Percentiles rank a stretch among this genome's conserved stretches.
phyloP scores from a whole-genome alignment of 2,113 vertebrate species.

The Acanthochromis polyacanthus region DNA sequence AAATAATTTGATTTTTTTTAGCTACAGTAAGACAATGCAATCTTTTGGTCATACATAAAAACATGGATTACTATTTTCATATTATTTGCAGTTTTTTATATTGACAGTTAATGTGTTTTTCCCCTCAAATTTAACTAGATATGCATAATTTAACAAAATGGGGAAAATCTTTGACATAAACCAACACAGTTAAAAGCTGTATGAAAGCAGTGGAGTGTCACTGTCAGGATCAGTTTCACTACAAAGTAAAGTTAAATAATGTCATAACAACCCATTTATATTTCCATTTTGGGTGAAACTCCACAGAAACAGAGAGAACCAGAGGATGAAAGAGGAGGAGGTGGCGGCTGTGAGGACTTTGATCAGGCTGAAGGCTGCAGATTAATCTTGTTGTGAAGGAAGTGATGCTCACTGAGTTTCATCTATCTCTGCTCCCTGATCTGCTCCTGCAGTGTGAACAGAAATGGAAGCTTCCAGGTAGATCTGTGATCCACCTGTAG shows the following conservation, averaged over 20 bases:
- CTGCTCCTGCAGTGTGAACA: conserved; percentile 8
- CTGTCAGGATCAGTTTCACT: conserved; percentile 14
- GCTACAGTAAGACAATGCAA: too few species aligned
- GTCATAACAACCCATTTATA: conserved; percentile 32
- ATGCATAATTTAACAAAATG: too few species aligned
- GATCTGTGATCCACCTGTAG: conserved; percentile 23
- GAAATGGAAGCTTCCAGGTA: conserved; percentile 54
- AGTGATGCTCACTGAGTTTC: conserved; percentile 50
- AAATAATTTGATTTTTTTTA: too few species aligned
- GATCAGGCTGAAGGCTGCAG: conserved; percentile 68
- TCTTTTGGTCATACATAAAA: too few species aligned
- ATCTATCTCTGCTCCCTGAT: conserved; percentile 64
- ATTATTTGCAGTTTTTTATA: too few species aligned
- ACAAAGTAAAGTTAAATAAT: background rate
- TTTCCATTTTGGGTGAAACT: conserved; percentile 39
- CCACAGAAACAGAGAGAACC: conserved; percentile 1
- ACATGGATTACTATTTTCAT: too few species aligned
- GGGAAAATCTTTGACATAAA: too few species aligned
- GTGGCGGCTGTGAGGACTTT: conserved; percentile 46
- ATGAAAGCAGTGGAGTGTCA: too few species aligned
- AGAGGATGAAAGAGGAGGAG: too few species aligned
- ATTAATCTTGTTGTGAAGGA: conserved; percentile 75
- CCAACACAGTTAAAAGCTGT: too few species aligned
- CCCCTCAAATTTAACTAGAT: too few species aligned
- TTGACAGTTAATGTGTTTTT: too few species aligned